Percentiles rank a stretch among this genome's conserved stretches.
These are phyloP conservation scores for Xiphophorus hellerii DNA, from an alignment of 2,113 vertebrate species.

Conservation along the genomic window DNA sequence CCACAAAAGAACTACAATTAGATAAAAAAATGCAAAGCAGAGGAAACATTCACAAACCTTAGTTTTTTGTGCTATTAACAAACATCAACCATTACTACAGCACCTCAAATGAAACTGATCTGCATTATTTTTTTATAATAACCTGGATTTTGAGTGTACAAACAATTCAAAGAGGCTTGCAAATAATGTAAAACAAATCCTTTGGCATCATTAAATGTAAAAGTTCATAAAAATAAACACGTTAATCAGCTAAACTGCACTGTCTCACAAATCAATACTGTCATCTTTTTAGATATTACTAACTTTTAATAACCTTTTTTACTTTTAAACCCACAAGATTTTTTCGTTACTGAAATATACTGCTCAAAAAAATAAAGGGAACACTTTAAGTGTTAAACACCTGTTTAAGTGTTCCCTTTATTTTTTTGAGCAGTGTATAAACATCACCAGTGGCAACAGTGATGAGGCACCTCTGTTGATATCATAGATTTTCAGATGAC, in stretches of 20 bases:
- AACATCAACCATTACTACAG: slow-evolving; percentile 17
- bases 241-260: slow-evolving; percentile 23
- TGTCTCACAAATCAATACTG: slow-evolving; percentile 16
- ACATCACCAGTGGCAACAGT: slow-evolving; percentile 29
- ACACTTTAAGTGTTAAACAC: too few species aligned
- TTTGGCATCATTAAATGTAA: slow-evolving; percentile 71
- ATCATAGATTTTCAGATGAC: slow-evolving; percentile 39
- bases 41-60: slow-evolving; percentile 16
- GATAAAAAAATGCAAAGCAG: slow-evolving; percentile 24
- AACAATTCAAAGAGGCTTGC: slow-evolving; percentile 20
- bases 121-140: slow-evolving; percentile 27
- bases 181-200: slow-evolving; percentile 61
- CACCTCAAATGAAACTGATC: slow-evolving; percentile 14
- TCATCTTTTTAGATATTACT: background rate
- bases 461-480: slow-evolving; percentile 29
- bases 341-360: slow-evolving; percentile 51
- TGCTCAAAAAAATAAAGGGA: too few species aligned
- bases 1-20: slow-evolving; percentile 27
- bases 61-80: slow-evolving; percentile 10
- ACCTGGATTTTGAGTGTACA: slow-evolving; percentile 45
- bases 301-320: too few species aligned
- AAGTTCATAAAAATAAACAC: slow-evolving; percentile 45
- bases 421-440: too few species aligned
- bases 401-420: too few species aligned
- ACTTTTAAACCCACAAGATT: slow-evolving; percentile 33